Conservation (phyloP, 2,888 invertebrate species). For the Idaea aversata region DNA sequence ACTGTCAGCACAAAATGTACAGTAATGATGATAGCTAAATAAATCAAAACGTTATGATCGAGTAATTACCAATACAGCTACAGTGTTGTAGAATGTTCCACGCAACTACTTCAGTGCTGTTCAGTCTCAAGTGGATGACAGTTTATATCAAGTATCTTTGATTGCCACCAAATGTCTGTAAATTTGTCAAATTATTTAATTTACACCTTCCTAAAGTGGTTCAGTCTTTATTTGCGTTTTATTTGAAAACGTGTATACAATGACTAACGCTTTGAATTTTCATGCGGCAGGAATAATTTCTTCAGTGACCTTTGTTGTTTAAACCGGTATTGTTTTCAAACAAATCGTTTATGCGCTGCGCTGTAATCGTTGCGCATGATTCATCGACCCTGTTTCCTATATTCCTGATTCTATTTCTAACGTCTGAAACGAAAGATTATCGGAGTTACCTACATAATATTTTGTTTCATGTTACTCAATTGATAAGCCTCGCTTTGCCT, state of each 20-base stretch:
- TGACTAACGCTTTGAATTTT: conserved; percentile 65
- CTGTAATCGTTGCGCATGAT: conserved; percentile 43
- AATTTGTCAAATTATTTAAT: conserved; percentile 3
- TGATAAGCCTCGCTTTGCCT: background rate
- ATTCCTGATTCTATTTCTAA: conserved; percentile 7
- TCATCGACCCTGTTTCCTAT: conserved; percentile 43
- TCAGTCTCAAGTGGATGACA: conserved; percentile 21
- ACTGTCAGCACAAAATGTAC: conserved; percentile 18
- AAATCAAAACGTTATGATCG: conserved; percentile 32
- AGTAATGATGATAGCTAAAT: conserved; percentile 38
- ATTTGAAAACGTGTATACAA: conserved; percentile 34
- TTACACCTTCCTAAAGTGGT: background rate
- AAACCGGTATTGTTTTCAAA: conserved; percentile 53
- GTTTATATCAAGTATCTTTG: conserved; percentile 10
- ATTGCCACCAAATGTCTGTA: background rate
- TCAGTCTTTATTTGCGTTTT: conserved; percentile 2
- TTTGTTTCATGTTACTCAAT: background rate
- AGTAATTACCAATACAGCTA: conserved; percentile 32
- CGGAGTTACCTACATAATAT: no score
- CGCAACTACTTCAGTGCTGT: conserved; percentile 31
- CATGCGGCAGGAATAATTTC: conserved; percentile 59
- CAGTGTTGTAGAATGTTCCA: conserved; percentile 36
- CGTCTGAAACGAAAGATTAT: no score
- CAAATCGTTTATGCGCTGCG: conserved; percentile 29
- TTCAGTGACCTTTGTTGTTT: conserved; percentile 63